Conservation (phyloP, 2,113 vertebrate species). For the Oplegnathus fasciatus region DNA sequence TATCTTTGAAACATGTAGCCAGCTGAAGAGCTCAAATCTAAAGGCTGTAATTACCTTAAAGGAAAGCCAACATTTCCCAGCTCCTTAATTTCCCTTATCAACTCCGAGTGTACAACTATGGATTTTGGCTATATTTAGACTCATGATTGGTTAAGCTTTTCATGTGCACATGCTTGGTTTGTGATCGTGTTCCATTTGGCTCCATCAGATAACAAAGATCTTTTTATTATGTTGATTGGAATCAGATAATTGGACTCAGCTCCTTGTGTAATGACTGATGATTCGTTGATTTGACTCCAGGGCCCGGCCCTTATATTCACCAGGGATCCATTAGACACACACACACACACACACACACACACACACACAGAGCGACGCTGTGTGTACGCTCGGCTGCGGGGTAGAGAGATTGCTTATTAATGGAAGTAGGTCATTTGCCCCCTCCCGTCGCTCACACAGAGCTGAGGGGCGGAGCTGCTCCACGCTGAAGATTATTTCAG, state of each 20-base stretch:
- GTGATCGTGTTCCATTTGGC: slow-evolving; percentile 57
- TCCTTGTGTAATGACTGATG: slow-evolving; percentile 71
- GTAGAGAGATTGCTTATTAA: slow-evolving; percentile 83
- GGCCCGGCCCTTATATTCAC: slow-evolving; percentile 68
- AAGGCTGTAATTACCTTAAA: slow-evolving; percentile 32
- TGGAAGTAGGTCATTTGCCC: slow-evolving; percentile 85
- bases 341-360: slow-evolving; percentile 46
- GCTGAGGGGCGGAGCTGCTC: slow-evolving; percentile 73
- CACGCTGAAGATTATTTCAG: slow-evolving; percentile 71
- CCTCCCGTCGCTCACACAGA: slow-evolving; percentile 69
- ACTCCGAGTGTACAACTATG: slow-evolving; percentile 44
- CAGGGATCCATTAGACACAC: slow-evolving; percentile 75
- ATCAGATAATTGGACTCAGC: slow-evolving; percentile 70
- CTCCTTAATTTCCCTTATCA: slow-evolving; percentile 45
- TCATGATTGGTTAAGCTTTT: slow-evolving; percentile 48
- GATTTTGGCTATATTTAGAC: slow-evolving; percentile 60
- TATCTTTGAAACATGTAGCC: slow-evolving; percentile 5
- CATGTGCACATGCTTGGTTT: slow-evolving; percentile 69
- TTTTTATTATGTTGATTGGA: slow-evolving; percentile 67
- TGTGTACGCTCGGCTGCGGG: slow-evolving; percentile 64
- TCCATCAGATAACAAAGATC: slow-evolving; percentile 57
- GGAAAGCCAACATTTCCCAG: slow-evolving; percentile 25
- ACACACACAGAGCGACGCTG: slow-evolving; percentile 18
- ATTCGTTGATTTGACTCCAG: slow-evolving; percentile 69
- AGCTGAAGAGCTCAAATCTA: slow-evolving; percentile 14